phyloP scores from a whole-genome alignment of 2,797 vertebrate species.

The Pseudochirops cupreus region DNA sequence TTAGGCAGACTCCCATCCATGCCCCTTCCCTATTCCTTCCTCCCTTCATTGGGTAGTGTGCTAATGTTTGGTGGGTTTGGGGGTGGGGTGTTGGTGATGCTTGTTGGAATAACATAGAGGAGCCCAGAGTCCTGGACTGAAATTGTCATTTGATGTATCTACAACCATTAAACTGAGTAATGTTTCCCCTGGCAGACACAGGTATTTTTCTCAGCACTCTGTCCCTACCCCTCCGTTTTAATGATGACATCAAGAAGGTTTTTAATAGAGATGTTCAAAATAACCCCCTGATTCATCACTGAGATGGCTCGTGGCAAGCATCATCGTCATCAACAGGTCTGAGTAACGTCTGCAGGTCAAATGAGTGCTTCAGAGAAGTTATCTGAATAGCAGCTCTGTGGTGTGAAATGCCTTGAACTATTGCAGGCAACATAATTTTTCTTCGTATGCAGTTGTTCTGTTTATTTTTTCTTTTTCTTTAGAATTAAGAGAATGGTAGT shows the following conservation, averaged over 20 bases:
- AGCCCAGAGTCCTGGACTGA: neutral
- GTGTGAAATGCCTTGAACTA: slow-evolving; percentile 17
- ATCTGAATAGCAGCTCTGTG: neutral
- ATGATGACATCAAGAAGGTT: neutral
- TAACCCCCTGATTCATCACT: neutral
- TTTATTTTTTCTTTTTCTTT: neutral
- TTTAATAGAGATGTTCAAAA: slow-evolving; percentile 30
- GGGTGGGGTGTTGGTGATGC: neutral
- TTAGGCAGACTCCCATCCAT: neutral
- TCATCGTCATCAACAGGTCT: neutral
- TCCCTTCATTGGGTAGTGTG: neutral
- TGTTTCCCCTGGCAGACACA: neutral
- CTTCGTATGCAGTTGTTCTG: neutral
- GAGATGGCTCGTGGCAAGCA: neutral
- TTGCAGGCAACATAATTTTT: slow-evolving; percentile 7
- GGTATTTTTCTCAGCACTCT: neutral
- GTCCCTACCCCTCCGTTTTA: neutral
- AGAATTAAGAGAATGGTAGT: neutral
- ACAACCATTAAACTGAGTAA: neutral
- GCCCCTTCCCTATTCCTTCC: neutral
- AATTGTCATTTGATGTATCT: neutral
- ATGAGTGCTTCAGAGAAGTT: neutral
- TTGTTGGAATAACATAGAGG: neutral
- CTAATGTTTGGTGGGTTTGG: neutral
- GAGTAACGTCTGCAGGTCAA: slow-evolving; percentile 21